Evolutionary conservation across 1,140 invertebrate species (phyloP).

Genomic region (Pseudomyrmex pallidus): DNA sequence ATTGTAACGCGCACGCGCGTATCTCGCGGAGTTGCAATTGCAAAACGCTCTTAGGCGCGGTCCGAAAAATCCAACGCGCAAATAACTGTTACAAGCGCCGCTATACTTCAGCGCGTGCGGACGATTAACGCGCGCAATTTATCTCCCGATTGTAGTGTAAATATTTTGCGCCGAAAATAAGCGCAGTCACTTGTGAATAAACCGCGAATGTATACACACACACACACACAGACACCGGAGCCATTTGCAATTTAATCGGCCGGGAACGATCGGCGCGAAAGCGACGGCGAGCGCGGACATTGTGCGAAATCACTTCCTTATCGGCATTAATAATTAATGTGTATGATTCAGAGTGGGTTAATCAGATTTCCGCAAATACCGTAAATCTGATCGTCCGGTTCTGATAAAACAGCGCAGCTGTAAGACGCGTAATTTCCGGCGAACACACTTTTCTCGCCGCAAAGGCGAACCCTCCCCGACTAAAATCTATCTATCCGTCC

Average conservation of each 20-base stretch:
- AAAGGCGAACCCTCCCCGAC: background rate
- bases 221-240: background rate
- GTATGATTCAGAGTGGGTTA: constrained; percentile 14
- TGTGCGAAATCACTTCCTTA: background rate
- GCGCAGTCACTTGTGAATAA: background rate
- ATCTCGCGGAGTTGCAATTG: constrained; percentile 3
- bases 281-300: background rate
- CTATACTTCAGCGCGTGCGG: constrained; percentile 26
- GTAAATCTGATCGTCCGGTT: constrained; percentile 33
- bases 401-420: constrained; percentile 30
- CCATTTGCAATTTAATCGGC: background rate
- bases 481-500: constrained; percentile 5
- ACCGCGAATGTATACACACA: too few species aligned
- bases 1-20: constrained; percentile 40
- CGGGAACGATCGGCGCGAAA: constrained; percentile 18
- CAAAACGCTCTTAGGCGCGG: background rate
- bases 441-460: constrained; percentile 10
- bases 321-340: constrained; percentile 24
- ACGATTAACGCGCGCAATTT: constrained; percentile 51
- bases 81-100: constrained; percentile 27
- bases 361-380: constrained; percentile 45
- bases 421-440: constrained; percentile 43
- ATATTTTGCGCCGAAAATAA: background rate
- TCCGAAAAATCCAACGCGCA: too few species aligned
- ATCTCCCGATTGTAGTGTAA: constrained; percentile 1